Percentiles rank a stretch among this genome's conserved stretches.
Evolutionary conservation across 2,888 invertebrate species (phyloP).

Genomic region (Belgica antarctica): DNA sequence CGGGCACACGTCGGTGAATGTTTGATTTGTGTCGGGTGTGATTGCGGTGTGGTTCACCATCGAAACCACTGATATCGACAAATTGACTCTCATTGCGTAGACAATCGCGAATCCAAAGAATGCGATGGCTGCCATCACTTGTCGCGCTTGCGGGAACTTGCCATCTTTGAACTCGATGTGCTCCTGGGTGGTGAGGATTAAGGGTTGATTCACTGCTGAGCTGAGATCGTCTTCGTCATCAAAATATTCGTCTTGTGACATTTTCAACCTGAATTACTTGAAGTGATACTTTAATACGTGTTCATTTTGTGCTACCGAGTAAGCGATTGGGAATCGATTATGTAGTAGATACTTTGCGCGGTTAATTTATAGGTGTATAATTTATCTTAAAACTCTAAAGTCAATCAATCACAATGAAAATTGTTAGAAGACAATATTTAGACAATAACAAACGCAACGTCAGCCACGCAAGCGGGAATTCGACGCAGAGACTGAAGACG

Average conservation of each 20-base stretch:
- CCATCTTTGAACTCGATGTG: conserved; percentile 31
- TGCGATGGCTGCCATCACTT: conserved; percentile 77
- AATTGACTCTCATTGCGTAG: conserved; percentile 85
- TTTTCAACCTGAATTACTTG: not conserved
- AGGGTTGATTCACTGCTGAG: not conserved
- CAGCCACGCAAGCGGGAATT: too few species aligned
- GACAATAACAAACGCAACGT: too few species aligned
- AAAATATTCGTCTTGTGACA: not conserved
- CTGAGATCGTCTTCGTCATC: not conserved
- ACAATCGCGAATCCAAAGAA: conserved; percentile 86
- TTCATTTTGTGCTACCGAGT: too few species aligned
- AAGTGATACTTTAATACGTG: conserved; percentile 6
- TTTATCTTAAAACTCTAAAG: too few species aligned
- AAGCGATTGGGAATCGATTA: too few species aligned
- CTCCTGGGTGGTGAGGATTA: not conserved
- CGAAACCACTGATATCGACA: conserved; percentile 91
- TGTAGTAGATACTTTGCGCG: too few species aligned
- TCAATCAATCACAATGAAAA: too few species aligned
- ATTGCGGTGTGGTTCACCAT: conserved; percentile 80
- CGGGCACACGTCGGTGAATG: conserved; percentile 64
- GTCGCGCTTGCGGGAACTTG: conserved; percentile 62
- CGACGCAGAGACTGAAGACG: too few species aligned
- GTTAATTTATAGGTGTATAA: too few species aligned
- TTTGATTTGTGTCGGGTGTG: conserved; percentile 59
- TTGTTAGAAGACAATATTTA: too few species aligned